Evolutionary conservation across 1,140 invertebrate genomes (phyloP).

Genomic region (Polyergus mexicanus): DNA sequence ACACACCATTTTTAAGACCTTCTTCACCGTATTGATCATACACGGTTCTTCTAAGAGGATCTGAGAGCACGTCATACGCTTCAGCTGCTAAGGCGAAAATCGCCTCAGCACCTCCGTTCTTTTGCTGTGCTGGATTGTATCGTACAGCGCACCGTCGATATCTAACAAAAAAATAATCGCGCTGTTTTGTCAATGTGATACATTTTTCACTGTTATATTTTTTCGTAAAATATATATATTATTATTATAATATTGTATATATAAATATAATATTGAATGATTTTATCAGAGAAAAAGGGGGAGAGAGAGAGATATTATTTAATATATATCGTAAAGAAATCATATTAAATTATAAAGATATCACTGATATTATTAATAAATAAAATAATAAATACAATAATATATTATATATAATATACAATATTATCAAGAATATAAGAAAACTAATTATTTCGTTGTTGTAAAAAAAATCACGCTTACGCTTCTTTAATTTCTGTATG

Average conservation of each 20-base stretch:
- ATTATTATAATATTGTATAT: neutral
- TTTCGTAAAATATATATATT: neutral
- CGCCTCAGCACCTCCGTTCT: slow-evolving; percentile 54
- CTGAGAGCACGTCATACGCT: slow-evolving; percentile 93
- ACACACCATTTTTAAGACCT: slow-evolving; percentile 92
- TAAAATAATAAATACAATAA: neutral
- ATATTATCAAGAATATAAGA: neutral
- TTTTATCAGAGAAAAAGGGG: no score
- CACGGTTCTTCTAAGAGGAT: slow-evolving; percentile 90
- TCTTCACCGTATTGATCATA: slow-evolving; percentile 97
- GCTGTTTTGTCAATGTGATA: slow-evolving; percentile 19
- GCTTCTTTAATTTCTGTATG: slow-evolving; percentile 92
- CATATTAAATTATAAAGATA: neutral
- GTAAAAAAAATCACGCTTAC: slow-evolving; percentile 84
- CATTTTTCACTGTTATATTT: neutral
- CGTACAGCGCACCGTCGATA: slow-evolving; percentile 90
- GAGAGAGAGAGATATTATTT: neutral
- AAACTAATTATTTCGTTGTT: neutral
- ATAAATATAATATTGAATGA: neutral
- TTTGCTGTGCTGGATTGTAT: slow-evolving; percentile 87
- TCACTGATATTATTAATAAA: neutral
- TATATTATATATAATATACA: no score
- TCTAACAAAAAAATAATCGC: slow-evolving; percentile 70
- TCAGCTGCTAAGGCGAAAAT: slow-evolving; percentile 88
- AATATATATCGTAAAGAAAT: slow-evolving; percentile 1